These are phyloP conservation scores for Megalopta genalis DNA, from an alignment of 1,140 invertebrate species.

Conservation along the genomic window DNA sequence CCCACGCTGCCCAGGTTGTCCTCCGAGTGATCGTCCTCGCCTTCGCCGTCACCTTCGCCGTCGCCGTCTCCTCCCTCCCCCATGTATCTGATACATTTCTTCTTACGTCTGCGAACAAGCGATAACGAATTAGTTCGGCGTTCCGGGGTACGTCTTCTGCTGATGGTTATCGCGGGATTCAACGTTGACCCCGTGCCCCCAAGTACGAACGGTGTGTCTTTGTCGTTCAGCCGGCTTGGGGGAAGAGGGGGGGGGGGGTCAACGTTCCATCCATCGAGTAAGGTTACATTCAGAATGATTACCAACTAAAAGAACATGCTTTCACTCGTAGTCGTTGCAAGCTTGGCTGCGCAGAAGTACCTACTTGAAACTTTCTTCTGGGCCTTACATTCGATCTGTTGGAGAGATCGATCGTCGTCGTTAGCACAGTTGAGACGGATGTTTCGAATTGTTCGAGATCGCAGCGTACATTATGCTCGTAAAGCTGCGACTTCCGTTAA, in stretches of 20 bases:
- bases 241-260: not conserved
- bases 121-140: constrained; percentile 23
- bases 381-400: not conserved
- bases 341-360: constrained; percentile 35
- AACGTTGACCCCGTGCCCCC: not conserved
- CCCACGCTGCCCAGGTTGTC: constrained; percentile 90
- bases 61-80: constrained; percentile 86
- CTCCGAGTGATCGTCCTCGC: constrained; percentile 86
- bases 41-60: constrained; percentile 84
- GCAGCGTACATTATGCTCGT: too few species aligned
- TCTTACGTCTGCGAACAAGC: constrained; percentile 92
- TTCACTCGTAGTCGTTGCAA: constrained; percentile 68
- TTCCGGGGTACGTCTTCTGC: not conserved
- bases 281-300: constrained; percentile 60
- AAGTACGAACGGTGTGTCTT: not conserved
- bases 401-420: not conserved
- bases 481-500: too few species aligned
- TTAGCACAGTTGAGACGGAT: not conserved
- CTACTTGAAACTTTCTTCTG: not conserved
- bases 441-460: not conserved
- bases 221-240: not conserved
- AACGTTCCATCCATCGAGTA: constrained; percentile 8
- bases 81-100: constrained; percentile 98
- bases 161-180: constrained; percentile 4
- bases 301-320: constrained; percentile 72